phyloP scores from a whole-genome alignment of 2,888 invertebrate species.

The Epiblema foenella region DNA sequence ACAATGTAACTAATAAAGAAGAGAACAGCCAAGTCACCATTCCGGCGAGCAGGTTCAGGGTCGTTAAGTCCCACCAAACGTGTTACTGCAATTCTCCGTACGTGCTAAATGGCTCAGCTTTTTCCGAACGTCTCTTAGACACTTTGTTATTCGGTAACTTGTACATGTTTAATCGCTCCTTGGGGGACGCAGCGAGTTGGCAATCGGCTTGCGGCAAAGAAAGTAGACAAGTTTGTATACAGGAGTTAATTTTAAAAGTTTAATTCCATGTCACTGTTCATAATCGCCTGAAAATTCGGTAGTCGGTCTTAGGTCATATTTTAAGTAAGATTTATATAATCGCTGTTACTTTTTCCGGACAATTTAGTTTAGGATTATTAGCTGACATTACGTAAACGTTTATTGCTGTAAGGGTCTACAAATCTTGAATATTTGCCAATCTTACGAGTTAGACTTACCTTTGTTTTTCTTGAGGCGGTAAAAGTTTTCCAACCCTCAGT shows the following conservation, averaged over 20 bases:
- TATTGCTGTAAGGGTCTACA: slow-evolving; percentile 52
- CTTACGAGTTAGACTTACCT: slow-evolving; percentile 77
- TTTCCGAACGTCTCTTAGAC: slow-evolving; percentile 67
- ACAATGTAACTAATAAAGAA: slow-evolving; percentile 42
- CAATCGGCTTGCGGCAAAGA: slow-evolving; percentile 26
- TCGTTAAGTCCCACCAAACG: slow-evolving; percentile 79
- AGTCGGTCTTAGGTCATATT: not conserved
- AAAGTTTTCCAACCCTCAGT: slow-evolving; percentile 73
- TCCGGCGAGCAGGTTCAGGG: slow-evolving; percentile 47
- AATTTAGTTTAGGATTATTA: slow-evolving; percentile 55
- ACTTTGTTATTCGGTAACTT: slow-evolving; percentile 82
- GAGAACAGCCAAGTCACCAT: slow-evolving; percentile 38
- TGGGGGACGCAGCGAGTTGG: slow-evolving; percentile 54
- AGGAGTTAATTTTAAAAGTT: slow-evolving; percentile 21
- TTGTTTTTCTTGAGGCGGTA: slow-evolving; percentile 72
- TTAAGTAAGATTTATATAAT: slow-evolving; percentile 1
- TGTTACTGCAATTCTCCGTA: slow-evolving; percentile 71
- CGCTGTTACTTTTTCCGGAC: slow-evolving; percentile 21
- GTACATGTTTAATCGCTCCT: slow-evolving; percentile 83
- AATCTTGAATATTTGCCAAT: slow-evolving; percentile 63
- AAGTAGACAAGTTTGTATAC: slow-evolving; percentile 14
- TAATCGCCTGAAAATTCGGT: not conserved
- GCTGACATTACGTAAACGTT: slow-evolving; percentile 60
- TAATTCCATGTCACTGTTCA: slow-evolving; percentile 2
- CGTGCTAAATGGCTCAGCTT: slow-evolving; percentile 79